These are phyloP conservation scores for Aeoliscus strigatus DNA, from an alignment of 2,797 vertebrate species.

Conservation along the genomic window DNA sequence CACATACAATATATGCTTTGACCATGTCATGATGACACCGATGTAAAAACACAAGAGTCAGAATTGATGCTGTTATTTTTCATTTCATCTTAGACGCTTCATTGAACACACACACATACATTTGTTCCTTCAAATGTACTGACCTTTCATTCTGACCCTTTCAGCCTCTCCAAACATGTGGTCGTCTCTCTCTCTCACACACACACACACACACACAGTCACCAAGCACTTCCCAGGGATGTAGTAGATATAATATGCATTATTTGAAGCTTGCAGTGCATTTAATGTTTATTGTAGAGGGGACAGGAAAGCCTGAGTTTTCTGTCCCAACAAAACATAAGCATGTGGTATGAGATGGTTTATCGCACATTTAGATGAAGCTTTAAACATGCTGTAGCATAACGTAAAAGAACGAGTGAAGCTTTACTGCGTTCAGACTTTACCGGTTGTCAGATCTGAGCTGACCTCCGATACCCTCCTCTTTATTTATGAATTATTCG, in stretches of 20 bases:
- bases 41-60: conserved; percentile 1
- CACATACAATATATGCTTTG: too few relatives aligned
- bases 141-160: background rate
- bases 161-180: conserved; percentile 32
- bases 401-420: too few relatives aligned
- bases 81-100: too few relatives aligned
- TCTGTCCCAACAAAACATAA: conserved; percentile 25
- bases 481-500: too few relatives aligned
- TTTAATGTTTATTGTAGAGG: conserved; percentile 22
- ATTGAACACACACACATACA: conserved; percentile 20
- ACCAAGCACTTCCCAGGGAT: conserved; percentile 25
- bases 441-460: too few relatives aligned
- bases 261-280: conserved; percentile 34
- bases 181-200: too few relatives aligned
- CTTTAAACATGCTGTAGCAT: too few relatives aligned
- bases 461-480: too few relatives aligned
- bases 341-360: conserved; percentile 36
- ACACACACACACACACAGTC: conserved; percentile 26
- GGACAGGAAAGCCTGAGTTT: conserved; percentile 19
- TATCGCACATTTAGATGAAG: conserved; percentile 16
- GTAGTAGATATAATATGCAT: conserved; percentile 28
- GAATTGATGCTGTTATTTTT: conserved; percentile 8
- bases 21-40: too few relatives aligned
- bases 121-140: background rate
- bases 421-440: too few relatives aligned